A percentile compares a stretch with the other conserved stretches of the same genome.
Conservation (phyloP, 2,797 vertebrate species). For the Halcyon smyrnensis region DNA sequence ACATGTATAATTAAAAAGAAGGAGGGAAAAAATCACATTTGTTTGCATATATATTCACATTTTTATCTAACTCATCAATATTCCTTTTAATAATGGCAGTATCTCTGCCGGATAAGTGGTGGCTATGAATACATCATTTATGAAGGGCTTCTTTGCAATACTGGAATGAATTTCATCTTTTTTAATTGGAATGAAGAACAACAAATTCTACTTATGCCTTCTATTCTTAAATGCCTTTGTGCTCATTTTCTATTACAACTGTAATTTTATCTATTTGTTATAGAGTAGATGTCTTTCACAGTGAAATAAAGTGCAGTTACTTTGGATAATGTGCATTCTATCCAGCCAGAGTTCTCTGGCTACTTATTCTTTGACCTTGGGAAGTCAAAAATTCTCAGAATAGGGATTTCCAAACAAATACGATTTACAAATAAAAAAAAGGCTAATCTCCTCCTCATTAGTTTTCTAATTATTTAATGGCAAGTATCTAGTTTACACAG, state of each 20-base stretch:
- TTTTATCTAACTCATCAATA: conserved; percentile 46
- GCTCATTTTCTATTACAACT: not conserved
- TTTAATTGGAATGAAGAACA: conserved; percentile 26
- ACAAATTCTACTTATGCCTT: conserved; percentile 7
- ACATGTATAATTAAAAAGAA: not conserved
- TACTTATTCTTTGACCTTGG: not conserved
- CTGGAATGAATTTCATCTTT: conserved; percentile 22
- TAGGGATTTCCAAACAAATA: not conserved
- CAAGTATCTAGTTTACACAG: not conserved
- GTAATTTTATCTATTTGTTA: not conserved
- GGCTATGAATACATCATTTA: conserved; percentile 44
- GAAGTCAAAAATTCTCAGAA: not conserved
- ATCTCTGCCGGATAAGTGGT: not conserved
- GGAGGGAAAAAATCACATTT: not conserved
- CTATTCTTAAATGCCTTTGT: conserved; percentile 23
- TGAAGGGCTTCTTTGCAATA: not conserved
- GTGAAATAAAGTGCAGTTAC: not conserved
- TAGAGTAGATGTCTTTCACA: not conserved
- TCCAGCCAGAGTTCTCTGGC: not conserved
- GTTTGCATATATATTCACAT: conserved; percentile 9
- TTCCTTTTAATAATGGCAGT: conserved; percentile 36
- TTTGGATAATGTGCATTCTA: not conserved
- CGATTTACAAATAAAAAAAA: not conserved
- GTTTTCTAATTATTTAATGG: not conserved
- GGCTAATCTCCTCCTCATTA: not conserved